phyloP scores from a whole-genome alignment of 2,113 vertebrate species.

The Ciconia boyciana region DNA sequence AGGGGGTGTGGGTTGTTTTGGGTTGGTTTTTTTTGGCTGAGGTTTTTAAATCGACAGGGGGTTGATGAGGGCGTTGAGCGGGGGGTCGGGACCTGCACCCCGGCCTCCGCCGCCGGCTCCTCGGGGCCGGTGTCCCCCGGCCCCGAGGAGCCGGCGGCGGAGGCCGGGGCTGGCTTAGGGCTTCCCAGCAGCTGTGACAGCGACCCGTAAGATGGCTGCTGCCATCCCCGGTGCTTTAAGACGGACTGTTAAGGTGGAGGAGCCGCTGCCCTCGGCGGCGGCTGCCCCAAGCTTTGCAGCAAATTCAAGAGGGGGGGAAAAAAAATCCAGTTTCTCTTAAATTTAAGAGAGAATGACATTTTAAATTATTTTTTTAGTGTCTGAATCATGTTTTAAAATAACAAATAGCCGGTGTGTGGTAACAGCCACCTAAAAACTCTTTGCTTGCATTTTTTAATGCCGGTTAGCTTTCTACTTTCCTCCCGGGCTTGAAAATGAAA shows the following conservation, averaged over 20 bases:
- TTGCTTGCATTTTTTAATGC: neutral
- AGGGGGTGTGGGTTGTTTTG: neutral
- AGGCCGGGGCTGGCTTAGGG: neutral
- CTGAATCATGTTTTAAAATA: neutral
- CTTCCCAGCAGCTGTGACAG: neutral
- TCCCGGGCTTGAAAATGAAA: conserved; percentile 15
- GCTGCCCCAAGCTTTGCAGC: neutral
- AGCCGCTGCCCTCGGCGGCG: neutral
- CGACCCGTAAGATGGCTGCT: conserved; percentile 55
- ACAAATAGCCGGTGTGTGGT: neutral
- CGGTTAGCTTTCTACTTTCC: neutral
- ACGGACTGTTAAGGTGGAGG: conserved; percentile 8
- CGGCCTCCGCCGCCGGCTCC: neutral
- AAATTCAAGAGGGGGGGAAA: rapidly evolving
- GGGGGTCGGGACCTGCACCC: neutral
- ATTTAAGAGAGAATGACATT: neutral
- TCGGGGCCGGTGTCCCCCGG: too few relatives aligned
- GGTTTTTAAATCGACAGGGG: neutral
- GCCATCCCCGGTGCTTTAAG: neutral
- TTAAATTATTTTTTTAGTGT: too few relatives aligned
- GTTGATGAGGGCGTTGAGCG: too few relatives aligned
- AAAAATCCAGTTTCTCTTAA: neutral
- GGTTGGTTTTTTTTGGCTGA: neutral
- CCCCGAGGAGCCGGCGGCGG: neutral
- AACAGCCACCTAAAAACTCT: neutral